Evolutionary conservation across 2,888 invertebrate genomes (phyloP).

Genomic region (Crossocerus cetratus): DNA sequence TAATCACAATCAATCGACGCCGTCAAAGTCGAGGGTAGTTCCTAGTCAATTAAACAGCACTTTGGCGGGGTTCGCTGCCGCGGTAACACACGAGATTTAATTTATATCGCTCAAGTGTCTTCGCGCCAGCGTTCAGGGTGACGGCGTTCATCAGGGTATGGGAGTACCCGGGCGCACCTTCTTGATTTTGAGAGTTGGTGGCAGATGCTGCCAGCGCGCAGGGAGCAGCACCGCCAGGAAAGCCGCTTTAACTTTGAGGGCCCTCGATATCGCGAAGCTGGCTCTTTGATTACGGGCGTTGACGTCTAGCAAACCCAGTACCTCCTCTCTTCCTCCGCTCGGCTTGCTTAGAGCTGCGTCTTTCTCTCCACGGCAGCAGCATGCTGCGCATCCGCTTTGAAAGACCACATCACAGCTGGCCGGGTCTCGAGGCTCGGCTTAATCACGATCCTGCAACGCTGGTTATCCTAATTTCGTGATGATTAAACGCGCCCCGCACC

Average conservation of each 20-base stretch:
- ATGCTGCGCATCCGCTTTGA: slow-evolving; percentile 43
- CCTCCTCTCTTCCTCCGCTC: slow-evolving; percentile 31
- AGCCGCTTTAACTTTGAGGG: slow-evolving; percentile 48
- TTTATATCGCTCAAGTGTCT: slow-evolving; percentile 5
- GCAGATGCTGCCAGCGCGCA: slow-evolving; percentile 26
- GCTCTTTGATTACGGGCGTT: slow-evolving; percentile 49
- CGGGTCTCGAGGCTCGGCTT: slow-evolving; percentile 45
- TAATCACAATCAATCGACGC: background rate
- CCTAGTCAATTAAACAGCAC: background rate
- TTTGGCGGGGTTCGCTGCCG: background rate
- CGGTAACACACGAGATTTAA: slow-evolving; percentile 3
- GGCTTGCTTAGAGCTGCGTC: slow-evolving; percentile 22
- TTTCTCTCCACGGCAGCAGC: background rate
- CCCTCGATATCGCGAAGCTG: slow-evolving; percentile 45
- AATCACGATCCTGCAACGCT: slow-evolving; percentile 48
- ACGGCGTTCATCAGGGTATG: slow-evolving; percentile 4
- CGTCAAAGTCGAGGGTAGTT: background rate
- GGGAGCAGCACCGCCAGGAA: background rate
- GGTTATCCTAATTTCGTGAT: slow-evolving; percentile 56
- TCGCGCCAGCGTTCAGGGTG: background rate
- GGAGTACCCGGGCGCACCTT: slow-evolving; percentile 21
- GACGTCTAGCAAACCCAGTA: slow-evolving; percentile 38
- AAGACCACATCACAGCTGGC: slow-evolving; percentile 61
- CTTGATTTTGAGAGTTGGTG: slow-evolving; percentile 39
- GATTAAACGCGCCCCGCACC: slow-evolving; percentile 49